These are phyloP conservation scores for Formicarius rufipectus DNA, from an alignment of 2,113 vertebrate species.

Conservation along the genomic window DNA sequence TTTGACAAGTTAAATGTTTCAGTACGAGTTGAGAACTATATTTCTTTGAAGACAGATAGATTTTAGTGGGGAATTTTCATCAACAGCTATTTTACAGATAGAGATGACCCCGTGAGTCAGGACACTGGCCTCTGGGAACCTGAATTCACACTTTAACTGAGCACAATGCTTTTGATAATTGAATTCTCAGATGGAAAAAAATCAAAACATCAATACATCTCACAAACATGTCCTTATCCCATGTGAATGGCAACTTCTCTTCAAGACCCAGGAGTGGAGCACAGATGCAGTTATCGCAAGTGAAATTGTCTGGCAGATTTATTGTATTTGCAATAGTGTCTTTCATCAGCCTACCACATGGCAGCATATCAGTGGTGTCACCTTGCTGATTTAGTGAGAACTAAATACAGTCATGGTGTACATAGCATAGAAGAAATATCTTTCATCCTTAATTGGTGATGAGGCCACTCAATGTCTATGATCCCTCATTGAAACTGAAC, in stretches of 20 bases:
- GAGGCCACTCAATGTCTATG: background rate
- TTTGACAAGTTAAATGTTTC: constrained; percentile 50
- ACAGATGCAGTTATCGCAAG: background rate
- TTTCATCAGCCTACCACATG: background rate
- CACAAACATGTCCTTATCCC: background rate
- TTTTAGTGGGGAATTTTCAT: background rate
- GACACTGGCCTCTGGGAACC: background rate
- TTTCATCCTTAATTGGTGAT: background rate
- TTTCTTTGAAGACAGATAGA: constrained; percentile 2
- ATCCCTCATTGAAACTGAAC: background rate
- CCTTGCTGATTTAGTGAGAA: background rate
- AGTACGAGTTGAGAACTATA: background rate
- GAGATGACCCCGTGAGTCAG: background rate
- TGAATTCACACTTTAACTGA: background rate
- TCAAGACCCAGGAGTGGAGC: background rate
- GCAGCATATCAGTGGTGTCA: background rate
- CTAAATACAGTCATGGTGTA: background rate
- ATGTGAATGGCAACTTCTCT: background rate
- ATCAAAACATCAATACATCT: background rate
- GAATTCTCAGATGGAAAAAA: background rate
- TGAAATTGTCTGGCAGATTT: background rate
- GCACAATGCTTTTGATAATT: background rate
- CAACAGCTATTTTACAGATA: background rate
- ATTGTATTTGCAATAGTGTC: background rate
- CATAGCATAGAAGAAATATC: background rate